Percentiles rank a stretch among this genome's conserved stretches.
Conservation (phyloP, 2,888 invertebrate species). For the Drosophila setosimentum region DNA sequence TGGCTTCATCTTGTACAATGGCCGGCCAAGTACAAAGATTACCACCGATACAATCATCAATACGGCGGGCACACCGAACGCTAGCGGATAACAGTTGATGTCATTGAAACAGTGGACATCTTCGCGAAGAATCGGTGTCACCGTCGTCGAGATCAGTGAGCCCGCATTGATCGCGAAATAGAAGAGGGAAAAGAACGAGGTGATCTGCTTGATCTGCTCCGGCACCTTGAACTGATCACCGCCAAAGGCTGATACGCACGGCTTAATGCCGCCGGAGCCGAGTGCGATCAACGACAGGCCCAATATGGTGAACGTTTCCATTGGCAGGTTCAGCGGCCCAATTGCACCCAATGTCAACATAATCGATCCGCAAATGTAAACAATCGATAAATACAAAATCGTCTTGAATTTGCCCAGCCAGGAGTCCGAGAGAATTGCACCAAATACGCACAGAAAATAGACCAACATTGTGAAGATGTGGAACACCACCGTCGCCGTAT, state of each 20-base stretch:
- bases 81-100: slow-evolving; percentile 89
- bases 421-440: slow-evolving; percentile 92
- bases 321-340: slow-evolving; percentile 86
- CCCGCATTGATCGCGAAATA: slow-evolving; percentile 90
- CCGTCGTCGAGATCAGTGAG: slow-evolving; percentile 89
- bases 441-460: slow-evolving; percentile 91
- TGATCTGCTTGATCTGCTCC: slow-evolving; percentile 88
- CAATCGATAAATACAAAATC: slow-evolving; percentile 90
- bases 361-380: slow-evolving; percentile 90
- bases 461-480: slow-evolving; percentile 91
- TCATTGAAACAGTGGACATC: slow-evolving; percentile 89
- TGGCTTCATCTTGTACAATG: slow-evolving; percentile 88
- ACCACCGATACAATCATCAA: slow-evolving; percentile 86
- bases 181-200: slow-evolving; percentile 91
- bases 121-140: slow-evolving; percentile 91
- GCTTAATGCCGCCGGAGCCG: slow-evolving; percentile 93
- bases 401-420: slow-evolving; percentile 92
- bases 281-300: slow-evolving; percentile 90
- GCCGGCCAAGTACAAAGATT: slow-evolving; percentile 89
- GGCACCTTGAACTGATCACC: slow-evolving; percentile 91
- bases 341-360: slow-evolving; percentile 88
- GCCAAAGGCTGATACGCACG: slow-evolving; percentile 93
- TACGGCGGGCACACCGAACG: slow-evolving; percentile 91
- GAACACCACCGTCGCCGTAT: slow-evolving; percentile 90
- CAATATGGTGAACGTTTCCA: slow-evolving; percentile 87